Conservation (phyloP, 1,140 invertebrate species). For the Eriosoma lanigerum region DNA sequence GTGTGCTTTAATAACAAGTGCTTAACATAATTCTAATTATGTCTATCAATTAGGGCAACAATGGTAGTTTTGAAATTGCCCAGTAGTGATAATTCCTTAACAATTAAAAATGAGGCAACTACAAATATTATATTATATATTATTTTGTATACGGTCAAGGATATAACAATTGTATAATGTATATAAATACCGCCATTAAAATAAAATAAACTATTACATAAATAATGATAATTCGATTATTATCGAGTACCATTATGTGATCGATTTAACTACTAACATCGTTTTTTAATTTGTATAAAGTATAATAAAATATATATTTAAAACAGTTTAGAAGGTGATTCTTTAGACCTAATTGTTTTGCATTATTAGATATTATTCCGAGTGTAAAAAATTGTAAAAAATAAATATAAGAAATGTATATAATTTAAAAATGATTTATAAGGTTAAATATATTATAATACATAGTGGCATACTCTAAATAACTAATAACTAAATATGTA, state of each 20-base stretch:
- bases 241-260: too few relatives aligned
- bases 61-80: slow-evolving; percentile 12
- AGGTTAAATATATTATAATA: too few relatives aligned
- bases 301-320: neutral
- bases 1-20: neutral
- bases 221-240: neutral
- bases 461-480: too few relatives aligned
- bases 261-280: neutral
- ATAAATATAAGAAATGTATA: neutral
- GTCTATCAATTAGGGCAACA: neutral
- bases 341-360: neutral
- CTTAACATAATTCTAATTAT: neutral
- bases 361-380: neutral
- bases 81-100: neutral
- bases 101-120: slow-evolving; percentile 4
- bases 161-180: neutral
- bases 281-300: neutral
- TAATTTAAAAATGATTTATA: neutral
- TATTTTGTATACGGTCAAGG: neutral
- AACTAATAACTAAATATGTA: neutral
- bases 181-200: neutral
- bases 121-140: neutral
- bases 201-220: neutral
- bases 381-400: neutral
- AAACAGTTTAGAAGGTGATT: neutral